Conservation (phyloP, 2,113 vertebrate genomes). For the Alethe diademata region DNA sequence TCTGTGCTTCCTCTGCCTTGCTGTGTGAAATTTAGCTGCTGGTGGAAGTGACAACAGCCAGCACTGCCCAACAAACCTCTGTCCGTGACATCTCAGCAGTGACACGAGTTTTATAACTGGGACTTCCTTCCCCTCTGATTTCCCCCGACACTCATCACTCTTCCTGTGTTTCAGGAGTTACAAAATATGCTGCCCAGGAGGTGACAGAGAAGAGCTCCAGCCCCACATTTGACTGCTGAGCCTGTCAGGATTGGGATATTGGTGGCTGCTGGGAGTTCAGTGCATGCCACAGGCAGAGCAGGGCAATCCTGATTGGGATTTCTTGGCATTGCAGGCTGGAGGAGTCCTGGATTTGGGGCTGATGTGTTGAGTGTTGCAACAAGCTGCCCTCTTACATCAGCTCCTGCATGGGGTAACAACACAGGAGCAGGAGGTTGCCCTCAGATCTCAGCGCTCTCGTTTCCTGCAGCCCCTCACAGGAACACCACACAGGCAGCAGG, state of each 20-base stretch:
- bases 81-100: background rate
- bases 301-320: background rate
- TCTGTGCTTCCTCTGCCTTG: background rate
- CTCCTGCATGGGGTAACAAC: background rate
- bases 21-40: background rate
- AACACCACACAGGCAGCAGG: background rate
- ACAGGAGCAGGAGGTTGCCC: background rate
- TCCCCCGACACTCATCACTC: background rate
- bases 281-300: background rate
- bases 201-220: background rate
- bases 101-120: rapidly evolving
- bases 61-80: background rate
- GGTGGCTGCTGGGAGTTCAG: rapidly evolving
- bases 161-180: background rate
- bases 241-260: rapidly evolving
- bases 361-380: background rate
- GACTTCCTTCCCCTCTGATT: background rate
- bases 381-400: background rate
- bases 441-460: background rate
- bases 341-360: background rate
- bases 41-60: background rate
- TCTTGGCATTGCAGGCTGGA: background rate
- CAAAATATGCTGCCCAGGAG: background rate
- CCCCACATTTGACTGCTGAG: background rate
- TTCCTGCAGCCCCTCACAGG: background rate